These are phyloP conservation scores for Thermophis baileyi DNA, from an alignment of 2,113 vertebrate species.

Conservation along the genomic window DNA sequence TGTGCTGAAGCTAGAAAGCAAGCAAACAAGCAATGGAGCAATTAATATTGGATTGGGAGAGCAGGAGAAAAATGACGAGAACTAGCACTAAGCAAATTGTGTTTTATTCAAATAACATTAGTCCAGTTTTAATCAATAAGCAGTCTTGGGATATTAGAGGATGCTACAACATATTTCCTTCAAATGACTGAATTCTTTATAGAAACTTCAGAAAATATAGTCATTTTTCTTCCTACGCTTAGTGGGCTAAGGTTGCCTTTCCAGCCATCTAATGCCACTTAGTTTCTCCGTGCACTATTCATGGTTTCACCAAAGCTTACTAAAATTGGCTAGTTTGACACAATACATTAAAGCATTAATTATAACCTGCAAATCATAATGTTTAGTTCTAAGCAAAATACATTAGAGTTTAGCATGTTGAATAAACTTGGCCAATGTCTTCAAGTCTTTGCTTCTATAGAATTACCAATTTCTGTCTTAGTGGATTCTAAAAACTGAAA, in stretches of 20 bases:
- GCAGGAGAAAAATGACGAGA: not conserved
- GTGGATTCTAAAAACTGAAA: not conserved
- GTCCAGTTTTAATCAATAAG: not conserved
- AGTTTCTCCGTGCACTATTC: not conserved
- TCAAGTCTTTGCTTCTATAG: not conserved
- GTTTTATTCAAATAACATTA: not conserved
- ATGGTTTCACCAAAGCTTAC: not conserved
- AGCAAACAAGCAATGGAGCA: not conserved
- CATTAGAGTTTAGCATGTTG: not conserved
- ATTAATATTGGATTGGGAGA: not conserved
- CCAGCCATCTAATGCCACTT: slow-evolving; percentile 5
- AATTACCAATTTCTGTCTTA: not conserved
- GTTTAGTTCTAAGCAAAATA: not conserved
- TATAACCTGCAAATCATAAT: not conserved
- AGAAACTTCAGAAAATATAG: not conserved
- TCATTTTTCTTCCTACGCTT: not conserved
- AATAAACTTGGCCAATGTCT: not conserved
- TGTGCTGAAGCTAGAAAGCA: slow-evolving; percentile 74
- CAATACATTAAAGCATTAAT: not conserved
- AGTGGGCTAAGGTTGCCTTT: slow-evolving; percentile 39
- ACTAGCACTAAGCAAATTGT: not conserved
- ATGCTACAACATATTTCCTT: not conserved
- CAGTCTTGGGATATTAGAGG: not conserved
- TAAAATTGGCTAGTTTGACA: not conserved
- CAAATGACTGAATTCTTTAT: slow-evolving; percentile 1